These are phyloP conservation scores for Baccha elongata DNA, from an alignment of 2,888 invertebrate genomes.

Conservation along the genomic window DNA sequence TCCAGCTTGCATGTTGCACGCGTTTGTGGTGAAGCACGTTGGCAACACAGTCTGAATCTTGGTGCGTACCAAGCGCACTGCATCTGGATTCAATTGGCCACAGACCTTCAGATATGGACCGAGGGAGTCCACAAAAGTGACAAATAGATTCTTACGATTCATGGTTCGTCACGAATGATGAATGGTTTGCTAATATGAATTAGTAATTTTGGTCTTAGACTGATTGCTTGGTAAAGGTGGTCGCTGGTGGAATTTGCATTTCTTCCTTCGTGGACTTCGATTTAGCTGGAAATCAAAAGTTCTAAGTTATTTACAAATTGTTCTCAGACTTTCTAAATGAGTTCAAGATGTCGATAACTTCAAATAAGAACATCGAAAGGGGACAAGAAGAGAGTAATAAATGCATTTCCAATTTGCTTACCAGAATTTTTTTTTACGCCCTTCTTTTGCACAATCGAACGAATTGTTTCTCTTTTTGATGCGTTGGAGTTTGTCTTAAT, in stretches of 20 bases:
- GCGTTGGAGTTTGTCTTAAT: constrained; percentile 5
- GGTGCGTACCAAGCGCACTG: constrained; percentile 77
- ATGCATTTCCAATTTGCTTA: constrained; percentile 46
- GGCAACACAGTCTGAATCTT: constrained; percentile 78
- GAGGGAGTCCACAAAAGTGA: constrained; percentile 88
- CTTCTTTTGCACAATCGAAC: constrained; percentile 64
- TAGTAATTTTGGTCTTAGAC: background rate
- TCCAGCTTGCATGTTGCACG: constrained; percentile 74
- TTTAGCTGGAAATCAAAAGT: constrained; percentile 42
- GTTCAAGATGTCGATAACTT: constrained; percentile 21
- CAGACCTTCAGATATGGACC: constrained; percentile 88
- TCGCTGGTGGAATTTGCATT: constrained; percentile 60
- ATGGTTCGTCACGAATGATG: constrained; percentile 14
- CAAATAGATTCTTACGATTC: constrained; percentile 79
- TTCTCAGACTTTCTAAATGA: constrained; percentile 46
- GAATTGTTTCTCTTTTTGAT: constrained; percentile 53
- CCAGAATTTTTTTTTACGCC: constrained; percentile 66
- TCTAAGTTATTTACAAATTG: background rate
- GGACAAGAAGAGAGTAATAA: constrained; percentile 34
- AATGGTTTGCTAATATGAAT: too few species aligned
- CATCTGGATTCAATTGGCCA: constrained; percentile 84
- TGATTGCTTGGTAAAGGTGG: constrained; percentile 16
- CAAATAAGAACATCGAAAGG: constrained; percentile 41
- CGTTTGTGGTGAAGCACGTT: constrained; percentile 77
- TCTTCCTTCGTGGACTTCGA: constrained; percentile 61